A percentile compares a stretch with the other conserved stretches of the same genome.
phyloP scores from a whole-genome alignment of 2,797 vertebrate genomes.

The Lepidocolaptes lacrymiger region DNA sequence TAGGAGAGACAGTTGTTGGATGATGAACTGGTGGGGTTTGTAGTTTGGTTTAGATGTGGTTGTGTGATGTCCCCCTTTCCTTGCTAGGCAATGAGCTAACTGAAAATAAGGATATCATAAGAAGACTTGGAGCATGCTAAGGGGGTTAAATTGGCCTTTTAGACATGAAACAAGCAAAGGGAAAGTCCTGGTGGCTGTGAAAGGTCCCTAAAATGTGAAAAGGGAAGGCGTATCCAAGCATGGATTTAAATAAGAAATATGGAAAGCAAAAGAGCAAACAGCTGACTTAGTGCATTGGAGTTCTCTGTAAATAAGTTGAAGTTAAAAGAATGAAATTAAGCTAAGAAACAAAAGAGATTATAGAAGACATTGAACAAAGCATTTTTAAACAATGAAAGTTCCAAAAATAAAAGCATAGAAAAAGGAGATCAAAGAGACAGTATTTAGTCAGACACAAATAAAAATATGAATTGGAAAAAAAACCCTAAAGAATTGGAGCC shows the following conservation, averaged over 20 bases:
- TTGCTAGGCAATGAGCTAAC: background rate
- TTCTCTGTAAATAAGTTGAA: background rate
- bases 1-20: background rate
- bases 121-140: background rate
- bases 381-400: slow-evolving; percentile 5
- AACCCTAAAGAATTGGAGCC: background rate
- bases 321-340: slow-evolving; percentile 27
- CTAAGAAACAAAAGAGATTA: slow-evolving; percentile 4
- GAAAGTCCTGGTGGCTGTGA: background rate
- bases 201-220: background rate
- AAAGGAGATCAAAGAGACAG: background rate
- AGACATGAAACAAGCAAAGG: background rate
- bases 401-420: slow-evolving; percentile 2
- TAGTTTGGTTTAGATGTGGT: background rate
- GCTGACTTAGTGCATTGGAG: background rate
- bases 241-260: background rate
- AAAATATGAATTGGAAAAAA: background rate
- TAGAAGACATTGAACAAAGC: background rate
- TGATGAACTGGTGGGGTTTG: background rate
- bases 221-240: background rate
- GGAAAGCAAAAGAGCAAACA: background rate
- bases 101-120: background rate
- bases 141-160: background rate
- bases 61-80: background rate
- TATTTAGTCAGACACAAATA: background rate